A percentile compares a stretch with the other conserved stretches of the same genome.
Conservation (phyloP, 2,113 vertebrate genomes). For the Myiozetetes cayanensis region DNA sequence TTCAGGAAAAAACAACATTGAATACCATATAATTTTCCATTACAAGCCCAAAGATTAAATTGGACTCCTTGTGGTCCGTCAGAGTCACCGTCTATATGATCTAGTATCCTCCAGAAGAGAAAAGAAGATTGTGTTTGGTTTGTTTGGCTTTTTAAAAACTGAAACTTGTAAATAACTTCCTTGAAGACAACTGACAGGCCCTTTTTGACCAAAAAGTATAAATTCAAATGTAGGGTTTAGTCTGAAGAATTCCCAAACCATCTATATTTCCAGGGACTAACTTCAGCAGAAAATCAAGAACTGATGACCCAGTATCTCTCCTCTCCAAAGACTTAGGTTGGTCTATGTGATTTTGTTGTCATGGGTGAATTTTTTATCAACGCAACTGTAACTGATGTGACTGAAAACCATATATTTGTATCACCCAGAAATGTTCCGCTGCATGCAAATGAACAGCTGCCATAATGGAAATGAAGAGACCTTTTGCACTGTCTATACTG, state of each 20-base stretch:
- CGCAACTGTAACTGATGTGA: not conserved
- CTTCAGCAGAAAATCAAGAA: not conserved
- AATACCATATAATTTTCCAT: not conserved
- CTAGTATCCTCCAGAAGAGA: not conserved
- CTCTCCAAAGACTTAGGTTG: not conserved
- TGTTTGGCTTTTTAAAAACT: not conserved
- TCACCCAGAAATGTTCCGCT: not conserved
- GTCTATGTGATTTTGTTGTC: not conserved
- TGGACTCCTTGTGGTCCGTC: not conserved
- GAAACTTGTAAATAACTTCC: not conserved
- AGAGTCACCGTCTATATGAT: not conserved
- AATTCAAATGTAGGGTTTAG: not conserved
- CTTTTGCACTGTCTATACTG: not conserved
- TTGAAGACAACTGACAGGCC: not conserved
- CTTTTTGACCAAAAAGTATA: not conserved
- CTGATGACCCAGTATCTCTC: not conserved
- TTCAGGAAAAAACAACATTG: not conserved
- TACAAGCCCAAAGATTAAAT: not conserved
- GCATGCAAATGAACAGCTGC: not conserved
- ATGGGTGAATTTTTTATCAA: not conserved
- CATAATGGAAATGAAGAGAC: not conserved
- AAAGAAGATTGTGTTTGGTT: not conserved
- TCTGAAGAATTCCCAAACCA: not conserved
- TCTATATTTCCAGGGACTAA: not conserved
- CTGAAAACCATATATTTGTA: not conserved